Conservation (phyloP, 2,888 invertebrate species). For the Leptothorax acervorum region DNA sequence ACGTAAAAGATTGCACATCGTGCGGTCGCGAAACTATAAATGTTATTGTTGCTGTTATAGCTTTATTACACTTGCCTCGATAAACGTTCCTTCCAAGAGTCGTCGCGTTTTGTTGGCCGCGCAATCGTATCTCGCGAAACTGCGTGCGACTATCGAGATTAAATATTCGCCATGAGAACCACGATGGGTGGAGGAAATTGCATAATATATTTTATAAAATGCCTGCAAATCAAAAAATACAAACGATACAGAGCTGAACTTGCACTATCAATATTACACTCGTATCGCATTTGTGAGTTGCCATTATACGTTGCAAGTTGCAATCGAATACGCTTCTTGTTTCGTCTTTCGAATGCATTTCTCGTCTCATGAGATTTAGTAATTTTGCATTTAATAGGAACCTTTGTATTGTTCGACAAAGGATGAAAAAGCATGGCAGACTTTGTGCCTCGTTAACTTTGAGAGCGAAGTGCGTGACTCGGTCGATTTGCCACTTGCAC, state of each 20-base stretch:
- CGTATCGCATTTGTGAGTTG: background rate
- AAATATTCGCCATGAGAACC: background rate
- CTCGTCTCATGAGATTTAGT: background rate
- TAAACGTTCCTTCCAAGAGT: background rate
- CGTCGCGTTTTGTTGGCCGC: background rate
- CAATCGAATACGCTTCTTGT: background rate
- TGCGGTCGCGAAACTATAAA: conserved; percentile 55
- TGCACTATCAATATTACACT: background rate
- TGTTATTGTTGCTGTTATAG: conserved; percentile 62
- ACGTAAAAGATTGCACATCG: conserved; percentile 68
- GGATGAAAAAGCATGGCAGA: conserved; percentile 54
- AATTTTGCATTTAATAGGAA: conserved; percentile 22
- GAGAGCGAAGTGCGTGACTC: conserved; percentile 55
- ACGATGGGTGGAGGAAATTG: background rate
- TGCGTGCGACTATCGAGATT: background rate
- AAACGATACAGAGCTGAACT: background rate
- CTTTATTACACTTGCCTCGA: conserved; percentile 57
- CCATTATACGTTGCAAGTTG: background rate
- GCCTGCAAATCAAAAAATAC: conserved; percentile 5
- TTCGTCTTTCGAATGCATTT: background rate
- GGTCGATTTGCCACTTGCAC: conserved; percentile 45
- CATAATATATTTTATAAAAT: conserved; percentile 7
- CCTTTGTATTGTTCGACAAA: conserved; percentile 46
- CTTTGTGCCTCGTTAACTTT: conserved; percentile 59
- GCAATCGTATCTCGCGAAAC: background rate